phyloP scores from a whole-genome alignment of 2,888 invertebrate genomes.

The Pyrgus malvae region DNA sequence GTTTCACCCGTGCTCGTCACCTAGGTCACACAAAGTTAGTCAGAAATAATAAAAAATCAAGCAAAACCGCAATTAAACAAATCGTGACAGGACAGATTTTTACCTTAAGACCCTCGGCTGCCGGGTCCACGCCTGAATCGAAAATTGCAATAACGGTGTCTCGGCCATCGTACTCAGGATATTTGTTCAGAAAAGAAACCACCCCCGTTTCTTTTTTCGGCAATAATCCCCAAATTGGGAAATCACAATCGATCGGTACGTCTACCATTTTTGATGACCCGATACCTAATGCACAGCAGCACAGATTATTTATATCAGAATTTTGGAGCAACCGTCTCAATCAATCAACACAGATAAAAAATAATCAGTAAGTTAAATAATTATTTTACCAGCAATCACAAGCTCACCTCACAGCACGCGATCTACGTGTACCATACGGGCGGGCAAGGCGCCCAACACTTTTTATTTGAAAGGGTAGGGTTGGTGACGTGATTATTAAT shows the following conservation, averaged over 20 bases:
- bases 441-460: no score
- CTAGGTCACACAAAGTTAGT: slow-evolving; percentile 70
- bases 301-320: neutral
- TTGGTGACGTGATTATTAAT: no score
- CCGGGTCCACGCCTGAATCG: slow-evolving; percentile 99
- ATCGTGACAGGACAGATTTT: slow-evolving; percentile 74
- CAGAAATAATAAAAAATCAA: slow-evolving; percentile 39
- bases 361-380: no score
- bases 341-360: neutral
- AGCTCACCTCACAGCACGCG: no score
- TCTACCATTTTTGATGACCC: slow-evolving; percentile 80
- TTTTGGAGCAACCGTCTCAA: neutral
- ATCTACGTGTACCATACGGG: no score
- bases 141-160: slow-evolving; percentile 96
- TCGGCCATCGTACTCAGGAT: slow-evolving; percentile 95
- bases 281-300: slow-evolving; percentile 45
- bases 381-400: no score
- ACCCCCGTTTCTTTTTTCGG: slow-evolving; percentile 98
- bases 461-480: no score
- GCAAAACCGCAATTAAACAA: slow-evolving; percentile 54
- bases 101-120: slow-evolving; percentile 96
- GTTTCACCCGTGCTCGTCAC: slow-evolving; percentile 92
- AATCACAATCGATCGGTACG: slow-evolving; percentile 83
- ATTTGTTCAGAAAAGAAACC: slow-evolving; percentile 91
- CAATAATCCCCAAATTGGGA: slow-evolving; percentile 92